Evolutionary conservation across 2,888 invertebrate species (phyloP), one percentile per base, ranked within the genome.

Genomic region (Hemicrepidius hirtus): DNA sequence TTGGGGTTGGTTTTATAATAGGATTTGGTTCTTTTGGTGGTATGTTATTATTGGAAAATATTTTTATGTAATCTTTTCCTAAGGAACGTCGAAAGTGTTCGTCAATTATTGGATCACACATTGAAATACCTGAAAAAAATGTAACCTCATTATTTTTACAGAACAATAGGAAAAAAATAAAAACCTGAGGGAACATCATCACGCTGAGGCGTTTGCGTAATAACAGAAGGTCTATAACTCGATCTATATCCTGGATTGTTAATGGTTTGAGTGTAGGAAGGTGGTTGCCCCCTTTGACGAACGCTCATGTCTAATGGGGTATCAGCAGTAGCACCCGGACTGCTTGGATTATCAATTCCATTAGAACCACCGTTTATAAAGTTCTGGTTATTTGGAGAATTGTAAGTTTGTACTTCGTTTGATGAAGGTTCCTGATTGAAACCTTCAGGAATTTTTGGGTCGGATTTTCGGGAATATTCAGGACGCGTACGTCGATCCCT

Each of bases 81-180:
- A 98, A 89, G 0, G 97, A 97, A 75, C 97, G 92, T 68, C 97
- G 91, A 87, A 98, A 98, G 87, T 98, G 97, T 85, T 98, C 98
- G 87, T 98, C 97, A 82, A 97, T 97, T 68, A 95, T 95, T 10
- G 95, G 95, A 86, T 97, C 97, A 86, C 95, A 94, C 90, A 93
- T 92, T 12, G 93, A 92, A 84, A 92, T 91, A 81, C 92, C 93
- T 93, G 86, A 32, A 82, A 84, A 60, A 71, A 60, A 44, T 32
- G 0, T 13, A 41, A 24, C 16, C 10, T 3, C 3, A 20, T n/a
- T 24, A 49, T 21, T 12, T 12, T 12, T 53, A 24, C 12, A 13
- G 41, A 35, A 18, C n/a, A 59, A n/a, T 2, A 21, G 9, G 2
- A 40, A n/a, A 41, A n/a, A 24, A 59, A 13, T 3, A 79, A 76